Evolutionary conservation across 1,140 invertebrate genomes (phyloP).

Genomic region (Bactericera cockerelli): DNA sequence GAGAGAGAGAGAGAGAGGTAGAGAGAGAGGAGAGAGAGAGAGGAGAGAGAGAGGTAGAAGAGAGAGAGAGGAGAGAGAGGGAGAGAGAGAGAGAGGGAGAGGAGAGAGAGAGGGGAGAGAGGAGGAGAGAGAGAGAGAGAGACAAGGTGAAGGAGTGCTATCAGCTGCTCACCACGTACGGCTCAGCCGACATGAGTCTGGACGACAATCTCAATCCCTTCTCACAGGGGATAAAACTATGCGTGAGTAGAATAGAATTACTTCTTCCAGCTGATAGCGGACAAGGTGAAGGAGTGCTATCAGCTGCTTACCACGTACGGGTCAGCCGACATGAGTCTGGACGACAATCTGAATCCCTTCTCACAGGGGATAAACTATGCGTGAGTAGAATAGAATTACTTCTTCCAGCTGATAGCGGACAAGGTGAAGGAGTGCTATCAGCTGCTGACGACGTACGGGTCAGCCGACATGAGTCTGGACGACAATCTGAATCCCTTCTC

Average conservation of each 20-base stretch:
- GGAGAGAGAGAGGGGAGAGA: neutral
- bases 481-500: conserved; percentile 72
- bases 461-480: conserved; percentile 70
- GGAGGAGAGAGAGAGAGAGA: too few relatives aligned
- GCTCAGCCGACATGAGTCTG: conserved; percentile 77
- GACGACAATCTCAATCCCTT: conserved; percentile 68
- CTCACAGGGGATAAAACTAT: conserved; percentile 64
- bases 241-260: conserved; percentile 82
- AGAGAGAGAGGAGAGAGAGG: neutral
- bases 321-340: conserved; percentile 90
- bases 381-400: conserved; percentile 34
- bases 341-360: conserved; percentile 92
- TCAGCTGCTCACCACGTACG: conserved; percentile 95
- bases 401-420: conserved; percentile 70
- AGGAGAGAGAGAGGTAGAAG: too few relatives aligned
- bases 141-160: conserved; percentile 89
- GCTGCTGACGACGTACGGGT: conserved; percentile 96
- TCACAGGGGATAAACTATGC: conserved; percentile 89
- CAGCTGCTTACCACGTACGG: conserved; percentile 98
- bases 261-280: conserved; percentile 80
- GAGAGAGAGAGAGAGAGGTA: neutral
- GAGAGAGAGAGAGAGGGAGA: neutral
- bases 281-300: conserved; percentile 89
- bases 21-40: too few relatives aligned
- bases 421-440: conserved; percentile 94